Evolutionary conservation across 2,797 vertebrate genomes (phyloP).

Genomic region (Avahi laniger): DNA sequence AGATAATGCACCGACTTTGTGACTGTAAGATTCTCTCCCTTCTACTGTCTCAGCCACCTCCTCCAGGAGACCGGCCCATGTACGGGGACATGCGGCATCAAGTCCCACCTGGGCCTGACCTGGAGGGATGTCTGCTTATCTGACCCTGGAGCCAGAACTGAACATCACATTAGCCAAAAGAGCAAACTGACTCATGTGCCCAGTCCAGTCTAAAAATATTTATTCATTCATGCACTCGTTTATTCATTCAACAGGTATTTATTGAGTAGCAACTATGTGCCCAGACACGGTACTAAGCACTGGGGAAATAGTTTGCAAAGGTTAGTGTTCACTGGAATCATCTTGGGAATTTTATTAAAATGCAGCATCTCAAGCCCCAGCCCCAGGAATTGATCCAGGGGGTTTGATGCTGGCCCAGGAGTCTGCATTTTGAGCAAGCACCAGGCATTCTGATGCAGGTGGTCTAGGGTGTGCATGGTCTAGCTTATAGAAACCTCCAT

Average conservation of each 20-base stretch:
- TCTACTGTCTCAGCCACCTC: background rate
- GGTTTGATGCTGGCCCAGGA: background rate
- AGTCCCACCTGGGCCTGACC: background rate
- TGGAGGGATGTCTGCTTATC: background rate
- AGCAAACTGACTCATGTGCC: background rate
- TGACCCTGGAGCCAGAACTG: constrained; percentile 1
- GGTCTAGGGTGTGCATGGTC: rapidly evolving
- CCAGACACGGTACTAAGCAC: background rate
- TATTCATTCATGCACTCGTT: background rate
- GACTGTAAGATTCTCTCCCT: background rate
- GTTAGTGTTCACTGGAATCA: background rate
- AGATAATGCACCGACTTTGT: background rate
- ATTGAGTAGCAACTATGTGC: background rate
- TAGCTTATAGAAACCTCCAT: background rate
- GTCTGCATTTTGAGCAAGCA: background rate
- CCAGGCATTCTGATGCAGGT: background rate
- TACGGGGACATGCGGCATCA: background rate
- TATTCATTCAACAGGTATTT: background rate
- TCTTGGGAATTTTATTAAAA: background rate
- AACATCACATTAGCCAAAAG: background rate
- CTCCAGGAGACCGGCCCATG: background rate
- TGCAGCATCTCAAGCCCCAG: background rate
- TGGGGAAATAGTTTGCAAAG: background rate
- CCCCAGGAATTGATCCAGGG: background rate
- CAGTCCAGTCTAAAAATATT: background rate